Conservation (phyloP, 2,113 vertebrate species). For the Aldabrachelys gigantea region DNA sequence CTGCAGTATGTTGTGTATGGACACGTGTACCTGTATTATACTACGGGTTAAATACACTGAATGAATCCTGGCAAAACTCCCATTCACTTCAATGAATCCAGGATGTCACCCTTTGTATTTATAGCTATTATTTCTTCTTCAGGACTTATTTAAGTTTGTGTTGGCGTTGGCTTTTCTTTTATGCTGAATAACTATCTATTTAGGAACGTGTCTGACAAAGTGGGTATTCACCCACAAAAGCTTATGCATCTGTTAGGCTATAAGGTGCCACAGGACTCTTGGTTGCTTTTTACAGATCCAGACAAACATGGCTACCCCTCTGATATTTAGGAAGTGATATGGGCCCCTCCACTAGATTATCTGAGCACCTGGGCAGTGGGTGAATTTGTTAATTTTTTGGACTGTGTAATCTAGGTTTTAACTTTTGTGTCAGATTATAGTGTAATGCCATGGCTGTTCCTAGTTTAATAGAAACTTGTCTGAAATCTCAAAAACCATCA, state of each 20-base stretch:
- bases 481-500: neutral
- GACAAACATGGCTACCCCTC: too few species aligned
- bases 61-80: neutral
- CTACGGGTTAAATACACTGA: neutral
- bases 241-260: too few species aligned
- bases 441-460: neutral
- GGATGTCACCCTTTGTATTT: neutral
- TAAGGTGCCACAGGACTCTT: too few species aligned
- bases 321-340: neutral
- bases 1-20: fast-evolving
- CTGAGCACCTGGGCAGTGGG: neutral
- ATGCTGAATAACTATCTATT: neutral
- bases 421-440: neutral
- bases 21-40: neutral
- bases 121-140: neutral
- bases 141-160: fast-evolving
- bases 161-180: neutral
- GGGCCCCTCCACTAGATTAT: neutral
- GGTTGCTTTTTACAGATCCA: too few species aligned
- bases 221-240: too few species aligned
- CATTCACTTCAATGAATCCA: neutral
- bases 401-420: neutral
- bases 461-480: neutral
- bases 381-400: neutral
- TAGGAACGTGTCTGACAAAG: neutral